Evolutionary conservation across 2,113 vertebrate genomes (phyloP), one percentile per base, ranked within the genome.

Genomic region (Butorides virescens): DNA sequence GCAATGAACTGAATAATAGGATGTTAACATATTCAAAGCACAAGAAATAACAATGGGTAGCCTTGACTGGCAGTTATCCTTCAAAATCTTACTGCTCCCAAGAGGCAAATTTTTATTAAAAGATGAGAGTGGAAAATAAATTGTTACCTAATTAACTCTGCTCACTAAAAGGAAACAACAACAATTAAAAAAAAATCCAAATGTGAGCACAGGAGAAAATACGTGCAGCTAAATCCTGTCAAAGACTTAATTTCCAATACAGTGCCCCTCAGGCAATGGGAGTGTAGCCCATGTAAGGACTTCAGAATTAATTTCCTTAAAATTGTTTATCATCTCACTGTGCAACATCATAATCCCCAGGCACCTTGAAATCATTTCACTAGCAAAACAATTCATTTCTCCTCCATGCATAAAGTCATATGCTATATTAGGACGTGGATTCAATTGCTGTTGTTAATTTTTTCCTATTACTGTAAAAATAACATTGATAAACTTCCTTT

Each of bases 11-110:
- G 83, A 94, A 91, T 85, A 92, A 90, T 90, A 91, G 87, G 91
- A 97, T 93, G 89, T 83, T 92, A 92, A 90, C 74, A 32, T 85
- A 90, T 82, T 86, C 91, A 92, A 76, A 82, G 87, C 62, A 63
- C 47, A 72, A 93, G 62, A 79, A 95, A 67, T 71, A 96, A 97
- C 89, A 97, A 94, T 79, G 50, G 58, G 13, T 92, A 95, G 62
- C 95, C 91, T 92, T 95, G 86, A 95, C 81, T 92, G 84, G 89
- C 94, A 93, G 81, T 95, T 95, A 91, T 93, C 86, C 77, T 91
- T 95, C 89, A 95, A 86, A 94, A 92, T 76, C 72, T 91, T 87
- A 88, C 91, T 76, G 37, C 46, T 95, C 97, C 77, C 92, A 89
- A 81, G 91, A 92, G 92, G 88, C 18, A 82, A 66, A 53, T 55